Percentiles rank a stretch among this genome's conserved stretches.
phyloP scores from a whole-genome alignment of 2,113 vertebrate genomes.

The Haemorhous mexicanus region DNA sequence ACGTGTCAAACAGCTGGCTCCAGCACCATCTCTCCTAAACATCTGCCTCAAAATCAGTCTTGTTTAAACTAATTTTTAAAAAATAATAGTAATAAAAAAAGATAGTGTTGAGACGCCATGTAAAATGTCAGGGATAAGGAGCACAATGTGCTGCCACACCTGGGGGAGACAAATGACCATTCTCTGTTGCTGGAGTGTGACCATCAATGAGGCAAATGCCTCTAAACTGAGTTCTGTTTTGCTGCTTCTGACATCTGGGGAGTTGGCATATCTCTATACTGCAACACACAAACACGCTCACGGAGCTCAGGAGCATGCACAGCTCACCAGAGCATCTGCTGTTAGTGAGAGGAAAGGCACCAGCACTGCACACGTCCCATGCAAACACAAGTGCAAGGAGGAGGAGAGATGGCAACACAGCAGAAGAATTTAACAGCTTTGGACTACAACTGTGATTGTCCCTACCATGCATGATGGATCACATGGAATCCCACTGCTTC shows the following conservation, averaged over 20 bases:
- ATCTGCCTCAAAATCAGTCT: not conserved
- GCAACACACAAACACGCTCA: not conserved
- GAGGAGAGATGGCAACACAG: not conserved
- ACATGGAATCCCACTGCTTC: not conserved
- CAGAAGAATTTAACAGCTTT: not conserved
- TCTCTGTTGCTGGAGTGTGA: not conserved
- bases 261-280: not conserved
- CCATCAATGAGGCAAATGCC: not conserved
- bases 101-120: accelerated
- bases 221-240: not conserved
- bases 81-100: not conserved
- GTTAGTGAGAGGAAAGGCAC: conserved; percentile 31
- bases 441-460: not conserved
- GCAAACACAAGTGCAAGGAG: not conserved
- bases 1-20: not conserved
- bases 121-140: not conserved
- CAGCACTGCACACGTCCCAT: not conserved
- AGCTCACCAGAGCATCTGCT: not conserved
- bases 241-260: not conserved
- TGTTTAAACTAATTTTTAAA: not conserved
- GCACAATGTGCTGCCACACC: not conserved
- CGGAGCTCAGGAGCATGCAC: not conserved
- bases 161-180: not conserved
- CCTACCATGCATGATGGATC: not conserved
- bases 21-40: not conserved